Evolutionary conservation across 2,888 invertebrate species (phyloP).

Genomic region (Julus scanicus): DNA sequence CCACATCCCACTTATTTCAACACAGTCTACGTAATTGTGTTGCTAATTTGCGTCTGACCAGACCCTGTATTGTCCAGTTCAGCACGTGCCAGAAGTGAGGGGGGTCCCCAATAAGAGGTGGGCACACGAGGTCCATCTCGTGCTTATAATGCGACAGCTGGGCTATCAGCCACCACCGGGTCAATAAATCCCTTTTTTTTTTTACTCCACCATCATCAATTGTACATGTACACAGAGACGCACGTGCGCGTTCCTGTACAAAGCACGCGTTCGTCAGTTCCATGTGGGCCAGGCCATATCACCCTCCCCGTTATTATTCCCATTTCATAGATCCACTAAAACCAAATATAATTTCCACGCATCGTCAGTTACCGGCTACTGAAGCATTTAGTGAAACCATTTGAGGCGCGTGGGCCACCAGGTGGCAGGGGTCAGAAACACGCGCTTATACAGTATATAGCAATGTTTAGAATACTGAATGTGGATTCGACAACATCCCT

Average conservation of each 20-base stretch:
- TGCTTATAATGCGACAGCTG: slow-evolving; percentile 13
- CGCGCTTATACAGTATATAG: background rate
- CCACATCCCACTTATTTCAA: background rate
- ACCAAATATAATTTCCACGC: slow-evolving; percentile 45
- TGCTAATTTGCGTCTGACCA: slow-evolving; percentile 44
- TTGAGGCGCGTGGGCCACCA: background rate
- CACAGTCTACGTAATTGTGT: slow-evolving; percentile 11
- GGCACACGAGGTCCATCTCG: background rate
- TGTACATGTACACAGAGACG: background rate
- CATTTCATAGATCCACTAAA: slow-evolving; percentile 42
- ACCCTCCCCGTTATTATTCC: background rate
- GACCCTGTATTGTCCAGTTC: slow-evolving; percentile 24
- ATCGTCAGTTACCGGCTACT: slow-evolving; percentile 6
- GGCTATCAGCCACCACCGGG: slow-evolving; percentile 40
- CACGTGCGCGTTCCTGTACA: slow-evolving; percentile 37
- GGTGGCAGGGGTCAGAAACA: slow-evolving; percentile 31
- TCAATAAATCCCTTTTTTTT: slow-evolving; percentile 16
- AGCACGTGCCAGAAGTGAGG: slow-evolving; percentile 49
- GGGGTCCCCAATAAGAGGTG: background rate
- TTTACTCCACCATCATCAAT: background rate
- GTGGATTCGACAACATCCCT: background rate
- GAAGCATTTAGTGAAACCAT: background rate
- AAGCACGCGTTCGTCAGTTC: background rate
- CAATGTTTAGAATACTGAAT: background rate
- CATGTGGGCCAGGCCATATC: background rate